Conservation (phyloP, 1,140 invertebrate species). For the Magallana gigas region DNA sequence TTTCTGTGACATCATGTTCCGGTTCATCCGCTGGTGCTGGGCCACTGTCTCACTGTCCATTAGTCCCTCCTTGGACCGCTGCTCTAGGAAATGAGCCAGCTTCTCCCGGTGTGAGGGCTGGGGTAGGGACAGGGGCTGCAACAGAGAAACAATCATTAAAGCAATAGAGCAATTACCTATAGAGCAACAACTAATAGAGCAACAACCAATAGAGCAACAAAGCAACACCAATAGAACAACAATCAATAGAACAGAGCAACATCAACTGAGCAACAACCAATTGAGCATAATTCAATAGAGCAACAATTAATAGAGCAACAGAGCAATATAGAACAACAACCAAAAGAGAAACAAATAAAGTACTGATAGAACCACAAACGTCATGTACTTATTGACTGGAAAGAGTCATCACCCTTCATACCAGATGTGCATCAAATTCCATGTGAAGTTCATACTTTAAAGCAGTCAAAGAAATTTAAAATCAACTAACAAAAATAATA, state of each 20-base stretch:
- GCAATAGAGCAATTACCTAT: neutral
- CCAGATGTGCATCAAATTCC: no score
- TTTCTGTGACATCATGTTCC: conserved; percentile 67
- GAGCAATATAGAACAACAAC: no score
- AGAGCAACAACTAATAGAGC: no score
- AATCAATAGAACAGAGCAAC: no score
- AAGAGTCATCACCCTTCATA: conserved; percentile 1
- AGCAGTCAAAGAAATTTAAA: neutral
- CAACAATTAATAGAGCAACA: no score
- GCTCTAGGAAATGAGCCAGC: conserved; percentile 58
- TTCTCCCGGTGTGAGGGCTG: conserved; percentile 54
- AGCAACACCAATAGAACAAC: no score
- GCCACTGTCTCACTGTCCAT: conserved; percentile 64
- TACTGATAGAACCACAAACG: neutral
- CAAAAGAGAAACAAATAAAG: neutral
- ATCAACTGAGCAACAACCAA: no score
- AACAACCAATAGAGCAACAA: no score
- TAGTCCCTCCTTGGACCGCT: conserved; percentile 63
- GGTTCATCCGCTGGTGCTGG: conserved; percentile 61
- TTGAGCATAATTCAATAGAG: no score
- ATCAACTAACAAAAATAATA: no score
- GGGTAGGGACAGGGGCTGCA: conserved; percentile 21
- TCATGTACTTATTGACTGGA: neutral
- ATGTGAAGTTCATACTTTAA: no score
- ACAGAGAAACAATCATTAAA: neutral